phyloP scores from a whole-genome alignment of 92 coral and sea anemone genomes.

The Meandrina meandrites region DNA sequence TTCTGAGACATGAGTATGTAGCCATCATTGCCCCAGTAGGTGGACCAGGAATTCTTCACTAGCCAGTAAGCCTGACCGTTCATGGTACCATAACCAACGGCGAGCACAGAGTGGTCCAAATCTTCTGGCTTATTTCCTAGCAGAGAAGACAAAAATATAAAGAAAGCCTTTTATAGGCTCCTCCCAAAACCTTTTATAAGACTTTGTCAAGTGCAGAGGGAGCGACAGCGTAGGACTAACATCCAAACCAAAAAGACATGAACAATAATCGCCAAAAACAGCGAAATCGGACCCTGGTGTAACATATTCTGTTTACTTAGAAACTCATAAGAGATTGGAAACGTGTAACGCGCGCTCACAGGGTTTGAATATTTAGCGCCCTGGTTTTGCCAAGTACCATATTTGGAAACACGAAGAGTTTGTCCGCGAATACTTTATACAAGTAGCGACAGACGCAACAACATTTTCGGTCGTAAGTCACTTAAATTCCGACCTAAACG shows the following conservation, averaged over 20 bases:
- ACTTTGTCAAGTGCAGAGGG: not conserved
- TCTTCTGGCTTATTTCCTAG: slow-evolving; percentile 85
- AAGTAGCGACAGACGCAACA: too few relatives aligned
- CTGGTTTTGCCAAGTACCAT: too few relatives aligned
- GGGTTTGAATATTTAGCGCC: too few relatives aligned
- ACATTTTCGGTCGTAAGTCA: too few relatives aligned
- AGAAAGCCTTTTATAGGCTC: not conserved
- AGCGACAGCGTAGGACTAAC: not conserved
- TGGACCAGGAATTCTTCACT: slow-evolving; percentile 98
- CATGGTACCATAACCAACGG: slow-evolving; percentile 97
- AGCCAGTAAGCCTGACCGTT: slow-evolving; percentile 88
- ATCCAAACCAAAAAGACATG: not conserved
- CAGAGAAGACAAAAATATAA: not conserved
- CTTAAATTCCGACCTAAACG: too few relatives aligned
- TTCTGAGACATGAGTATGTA: slow-evolving; percentile 95
- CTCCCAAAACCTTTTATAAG: not conserved
- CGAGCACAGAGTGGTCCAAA: slow-evolving; percentile 94
- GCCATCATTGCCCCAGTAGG: slow-evolving; percentile 98
- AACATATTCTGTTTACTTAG: too few relatives aligned
- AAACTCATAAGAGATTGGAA: too few relatives aligned
- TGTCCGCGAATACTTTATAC: too few relatives aligned
- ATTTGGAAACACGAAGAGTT: too few relatives aligned
- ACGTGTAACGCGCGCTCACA: too few relatives aligned
- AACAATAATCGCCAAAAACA: not conserved
- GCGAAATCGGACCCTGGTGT: too few relatives aligned